Conservation (phyloP, 2,797 vertebrate genomes). For the Phoxinus dragarum region DNA sequence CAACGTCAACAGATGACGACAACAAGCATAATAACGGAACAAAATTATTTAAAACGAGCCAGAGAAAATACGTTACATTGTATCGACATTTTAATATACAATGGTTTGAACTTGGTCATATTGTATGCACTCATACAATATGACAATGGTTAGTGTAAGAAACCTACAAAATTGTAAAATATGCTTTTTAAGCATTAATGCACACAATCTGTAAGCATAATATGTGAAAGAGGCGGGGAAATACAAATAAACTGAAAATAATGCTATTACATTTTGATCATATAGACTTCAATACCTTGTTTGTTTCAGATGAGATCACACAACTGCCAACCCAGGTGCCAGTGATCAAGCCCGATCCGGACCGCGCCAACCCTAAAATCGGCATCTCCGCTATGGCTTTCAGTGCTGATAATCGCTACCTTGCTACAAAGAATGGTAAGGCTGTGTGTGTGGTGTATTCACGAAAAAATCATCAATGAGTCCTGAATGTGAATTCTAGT, state of each 20-base stretch:
- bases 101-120: too few relatives aligned
- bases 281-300: slow-evolving; percentile 22
- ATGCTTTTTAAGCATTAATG: background rate
- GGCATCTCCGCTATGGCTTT: slow-evolving; percentile 90
- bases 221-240: background rate
- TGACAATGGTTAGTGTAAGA: background rate
- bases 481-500: background rate
- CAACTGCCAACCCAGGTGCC: slow-evolving; percentile 83
- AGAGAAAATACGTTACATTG: too few relatives aligned
- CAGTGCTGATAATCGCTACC: slow-evolving; percentile 90
- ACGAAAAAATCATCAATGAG: background rate
- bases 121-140: too few relatives aligned
- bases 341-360: slow-evolving; percentile 85
- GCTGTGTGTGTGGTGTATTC: background rate
- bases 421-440: slow-evolving; percentile 92
- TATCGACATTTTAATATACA: too few relatives aligned
- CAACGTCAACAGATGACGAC: too few relatives aligned
- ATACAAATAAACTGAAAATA: background rate
- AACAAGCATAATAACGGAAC: too few relatives aligned
- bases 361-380: slow-evolving; percentile 93
- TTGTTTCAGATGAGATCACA: slow-evolving; percentile 85
- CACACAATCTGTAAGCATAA: background rate
- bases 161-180: background rate
- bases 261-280: background rate
- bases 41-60: too few relatives aligned